A percentile compares a stretch with the other conserved stretches of the same genome.
phyloP scores from a whole-genome alignment of 2,113 vertebrate genomes.

The Tupaia chinensis region DNA sequence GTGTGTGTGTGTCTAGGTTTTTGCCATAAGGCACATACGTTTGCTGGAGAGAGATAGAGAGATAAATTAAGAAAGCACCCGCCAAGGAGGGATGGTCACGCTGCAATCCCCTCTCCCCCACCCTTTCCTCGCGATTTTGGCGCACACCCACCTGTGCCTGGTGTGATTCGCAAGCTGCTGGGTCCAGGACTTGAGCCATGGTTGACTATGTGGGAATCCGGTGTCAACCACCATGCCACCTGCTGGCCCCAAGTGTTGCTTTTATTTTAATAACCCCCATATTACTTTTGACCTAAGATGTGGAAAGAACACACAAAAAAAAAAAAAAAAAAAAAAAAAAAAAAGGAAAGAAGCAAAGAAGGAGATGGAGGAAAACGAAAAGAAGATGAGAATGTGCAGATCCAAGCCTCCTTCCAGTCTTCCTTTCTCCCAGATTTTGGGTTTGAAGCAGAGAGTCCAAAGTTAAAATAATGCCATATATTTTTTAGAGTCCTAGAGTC shows the following conservation, averaged over 20 bases:
- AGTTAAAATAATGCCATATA: background rate
- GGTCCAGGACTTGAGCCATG: too few relatives aligned
- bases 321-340: background rate
- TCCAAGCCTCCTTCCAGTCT: background rate
- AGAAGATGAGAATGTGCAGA: background rate
- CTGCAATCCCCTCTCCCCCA: too few relatives aligned
- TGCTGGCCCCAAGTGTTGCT: background rate
- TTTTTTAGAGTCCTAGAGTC: conserved; percentile 2
- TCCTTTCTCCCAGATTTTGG: background rate
- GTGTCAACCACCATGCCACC: too few relatives aligned
- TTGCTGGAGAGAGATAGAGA: too few relatives aligned
- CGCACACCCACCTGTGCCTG: too few relatives aligned
- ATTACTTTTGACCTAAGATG: background rate
- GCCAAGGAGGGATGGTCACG: too few relatives aligned
- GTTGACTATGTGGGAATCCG: too few relatives aligned
- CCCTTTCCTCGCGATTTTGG: too few relatives aligned
- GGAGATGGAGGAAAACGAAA: background rate
- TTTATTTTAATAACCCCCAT: background rate
- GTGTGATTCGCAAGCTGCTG: too few relatives aligned
- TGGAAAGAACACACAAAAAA: background rate
- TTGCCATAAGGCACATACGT: too few relatives aligned
- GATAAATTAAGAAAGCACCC: too few relatives aligned
- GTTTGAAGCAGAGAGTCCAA: conserved; percentile 4
- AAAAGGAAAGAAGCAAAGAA: background rate
- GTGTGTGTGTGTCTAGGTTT: too few relatives aligned